Base-by-base conservation (phyloP, 2,888 invertebrate species). In the Pristionchus arcanus region DNA sequence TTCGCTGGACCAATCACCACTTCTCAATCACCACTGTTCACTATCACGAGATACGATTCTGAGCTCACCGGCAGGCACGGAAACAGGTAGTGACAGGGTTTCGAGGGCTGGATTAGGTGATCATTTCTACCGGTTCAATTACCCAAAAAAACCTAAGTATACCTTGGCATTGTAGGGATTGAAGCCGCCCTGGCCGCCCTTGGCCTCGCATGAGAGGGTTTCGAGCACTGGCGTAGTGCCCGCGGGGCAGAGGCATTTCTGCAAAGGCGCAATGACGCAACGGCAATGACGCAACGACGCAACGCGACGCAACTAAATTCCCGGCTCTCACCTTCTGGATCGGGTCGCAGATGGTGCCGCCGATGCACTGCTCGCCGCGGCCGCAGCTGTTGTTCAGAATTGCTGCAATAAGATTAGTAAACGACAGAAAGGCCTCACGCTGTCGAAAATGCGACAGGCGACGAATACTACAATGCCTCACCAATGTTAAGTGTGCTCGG, bases 351-450 rank as follows among this genome's bases (percentile, higher is more conserved):
- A 95, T 94, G 28, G 94, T 94, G 31, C 94, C 94, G 16, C 95
- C 95, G 84, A 95, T 95, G 90, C 95, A 95, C 59, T 93, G 92
- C 90, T 95, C 94, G 49, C 95, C 95, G 55, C 93, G 92, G 31
- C 93, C 94, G 90, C 95, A 95, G 74, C 92, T 91, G 84, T 94
- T 94, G 92, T 95, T 95, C 85, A 95, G 90, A 88, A 95, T 95
- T 3, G 95, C 95, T 94, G 88, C 88, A 92, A 91, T 81, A 28
- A 21, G 49, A 16, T 49, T 88, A 28, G 55, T 21, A 55, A 28
- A 49, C 37, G n/a, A 86, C 15, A n/a, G 49, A 37, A 63, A 9
- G n/a, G 9, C 55, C 37, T n/a, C 83, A 37, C 25, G 83, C 25
- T 53, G 53, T 81, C 42, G n/a, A 49, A 81, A 37, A 81, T 55